Evolutionary conservation across 2,113 vertebrate genomes (phyloP), one percentile per base, ranked within the genome.

Genomic region (Ochotona curzoniae): DNA sequence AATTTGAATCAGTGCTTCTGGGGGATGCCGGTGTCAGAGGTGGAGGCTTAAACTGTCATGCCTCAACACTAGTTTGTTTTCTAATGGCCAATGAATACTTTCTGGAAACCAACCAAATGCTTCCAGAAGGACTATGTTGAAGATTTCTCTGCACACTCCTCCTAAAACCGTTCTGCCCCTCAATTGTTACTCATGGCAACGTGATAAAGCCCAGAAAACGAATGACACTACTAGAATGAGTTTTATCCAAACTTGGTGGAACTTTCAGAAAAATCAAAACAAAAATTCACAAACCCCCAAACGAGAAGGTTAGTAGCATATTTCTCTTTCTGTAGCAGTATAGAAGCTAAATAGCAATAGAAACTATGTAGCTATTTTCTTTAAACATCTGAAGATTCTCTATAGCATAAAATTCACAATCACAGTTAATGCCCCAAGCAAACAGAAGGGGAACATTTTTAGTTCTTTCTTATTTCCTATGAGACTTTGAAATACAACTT

Each of bases 401-500:
- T 47, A 9, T 63, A 82, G 76, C 30, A 17, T 30, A 67, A 70
- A 83, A 54, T 30, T 67, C 38, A 15, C 21, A 70, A 8, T 89
- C 74, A 83, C 7, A 90, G 47, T 26, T 8, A 84, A 47, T 57
- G 47, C 74, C 51, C 57, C 47, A 90, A 91, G 71, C 76, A 83
- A 96, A 92, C 54, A 86, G 47, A 90, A 94, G 25, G 38, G 47
- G 44, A 81, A 71, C 61, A 1, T 66, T 87, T 90, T 89, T 82
- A 71, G 20, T 71, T 91, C 10, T 25, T 87, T 30, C 44, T 94
- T 83, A 21, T 82, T 94, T 94, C 91, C 66, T 89, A 21, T 83
- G 92, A 94, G 92, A 93, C 94, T 95, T 90, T 89, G 54, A 93
- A 94, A 60, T 82, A 95, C 73, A 93, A 92, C 82, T 85, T 92